Evolutionary conservation across 2,113 vertebrate species (phyloP).

Genomic region (Syngnathus scovelli): DNA sequence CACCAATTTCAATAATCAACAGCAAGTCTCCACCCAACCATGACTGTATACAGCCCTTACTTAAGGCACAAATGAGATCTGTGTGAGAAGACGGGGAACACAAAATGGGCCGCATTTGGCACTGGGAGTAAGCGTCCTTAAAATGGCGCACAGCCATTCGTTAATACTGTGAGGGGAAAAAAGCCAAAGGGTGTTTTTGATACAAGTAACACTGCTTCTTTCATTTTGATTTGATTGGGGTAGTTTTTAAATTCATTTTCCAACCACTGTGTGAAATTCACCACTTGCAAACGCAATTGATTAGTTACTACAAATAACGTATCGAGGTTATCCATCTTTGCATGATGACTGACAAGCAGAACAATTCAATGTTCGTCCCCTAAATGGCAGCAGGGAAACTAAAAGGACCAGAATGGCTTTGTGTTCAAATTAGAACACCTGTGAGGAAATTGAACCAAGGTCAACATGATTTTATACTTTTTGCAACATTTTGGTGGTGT

Average conservation of each 20-base stretch:
- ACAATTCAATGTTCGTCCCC: no score
- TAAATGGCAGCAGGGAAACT: no score
- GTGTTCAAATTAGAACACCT: no score
- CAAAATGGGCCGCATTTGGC: conserved; percentile 50
- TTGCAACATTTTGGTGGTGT: no score
- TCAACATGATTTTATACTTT: no score
- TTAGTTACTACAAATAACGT: not conserved
- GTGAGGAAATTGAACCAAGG: no score
- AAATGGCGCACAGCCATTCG: not conserved
- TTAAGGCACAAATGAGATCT: conserved; percentile 73
- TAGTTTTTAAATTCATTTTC: not conserved
- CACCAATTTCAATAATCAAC: not conserved
- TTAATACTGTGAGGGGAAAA: conserved; percentile 14
- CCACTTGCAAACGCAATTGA: not conserved
- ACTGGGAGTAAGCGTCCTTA: conserved; percentile 27
- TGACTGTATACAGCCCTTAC: conserved; percentile 53
- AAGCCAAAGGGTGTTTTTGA: conserved; percentile 25
- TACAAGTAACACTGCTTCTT: conserved; percentile 56
- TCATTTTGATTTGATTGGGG: not conserved
- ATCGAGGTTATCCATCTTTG: not conserved
- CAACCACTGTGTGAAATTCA: not conserved
- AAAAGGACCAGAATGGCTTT: no score
- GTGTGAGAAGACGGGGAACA: conserved; percentile 3
- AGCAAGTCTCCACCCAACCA: conserved; percentile 25
- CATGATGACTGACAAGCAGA: no score